Evolutionary conservation across 2,113 vertebrate species (phyloP).

Genomic region (Chaetops frenatus): DNA sequence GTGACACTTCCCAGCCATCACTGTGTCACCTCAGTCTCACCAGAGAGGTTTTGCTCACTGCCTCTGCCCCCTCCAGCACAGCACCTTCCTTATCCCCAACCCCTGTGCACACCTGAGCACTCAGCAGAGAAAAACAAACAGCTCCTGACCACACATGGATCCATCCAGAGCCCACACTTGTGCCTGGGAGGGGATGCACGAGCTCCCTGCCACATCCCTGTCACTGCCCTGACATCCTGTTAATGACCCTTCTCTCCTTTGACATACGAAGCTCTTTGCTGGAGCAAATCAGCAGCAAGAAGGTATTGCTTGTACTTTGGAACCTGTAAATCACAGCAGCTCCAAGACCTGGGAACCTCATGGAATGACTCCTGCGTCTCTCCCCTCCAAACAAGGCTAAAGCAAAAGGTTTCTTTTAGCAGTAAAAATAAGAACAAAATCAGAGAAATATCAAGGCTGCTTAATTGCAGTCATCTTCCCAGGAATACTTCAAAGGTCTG

Average conservation of each 20-base stretch:
- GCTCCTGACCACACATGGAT: background rate
- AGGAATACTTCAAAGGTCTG: background rate
- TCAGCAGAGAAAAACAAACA: background rate
- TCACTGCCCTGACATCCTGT: background rate
- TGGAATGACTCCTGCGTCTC: background rate
- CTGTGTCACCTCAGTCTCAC: background rate
- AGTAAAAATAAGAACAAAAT: background rate
- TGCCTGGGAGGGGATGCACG: background rate
- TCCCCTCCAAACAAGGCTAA: background rate
- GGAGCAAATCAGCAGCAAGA: background rate
- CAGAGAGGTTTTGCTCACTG: background rate
- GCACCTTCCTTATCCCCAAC: background rate
- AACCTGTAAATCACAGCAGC: background rate
- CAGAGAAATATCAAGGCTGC: background rate
- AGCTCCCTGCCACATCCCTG: background rate
- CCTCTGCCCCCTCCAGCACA: background rate
- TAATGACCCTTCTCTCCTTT: background rate
- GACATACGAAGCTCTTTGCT: background rate
- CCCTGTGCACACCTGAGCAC: background rate
- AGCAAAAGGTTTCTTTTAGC: background rate
- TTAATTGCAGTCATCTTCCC: background rate
- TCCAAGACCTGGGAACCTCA: background rate
- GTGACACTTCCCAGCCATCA: background rate
- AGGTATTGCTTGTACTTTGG: background rate
- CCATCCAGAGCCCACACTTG: background rate